A percentile compares a stretch with the other conserved stretches of the same genome.
Evolutionary conservation across 2,113 vertebrate genomes (phyloP).

Genomic region (Ammodytes marinus): DNA sequence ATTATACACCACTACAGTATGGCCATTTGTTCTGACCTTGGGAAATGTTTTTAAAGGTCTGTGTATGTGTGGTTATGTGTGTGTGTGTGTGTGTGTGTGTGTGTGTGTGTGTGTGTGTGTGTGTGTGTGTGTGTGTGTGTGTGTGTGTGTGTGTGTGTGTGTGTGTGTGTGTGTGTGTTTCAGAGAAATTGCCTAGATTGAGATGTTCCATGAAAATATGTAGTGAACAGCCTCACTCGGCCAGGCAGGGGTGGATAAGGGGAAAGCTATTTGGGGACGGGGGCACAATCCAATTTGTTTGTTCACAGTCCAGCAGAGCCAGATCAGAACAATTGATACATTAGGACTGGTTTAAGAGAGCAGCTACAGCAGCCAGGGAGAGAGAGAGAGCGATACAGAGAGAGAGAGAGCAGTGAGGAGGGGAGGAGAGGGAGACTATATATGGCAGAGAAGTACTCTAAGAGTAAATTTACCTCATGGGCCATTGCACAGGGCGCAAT

Average conservation of each 20-base stretch:
- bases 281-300: conserved; percentile 79
- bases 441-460: conserved; percentile 65
- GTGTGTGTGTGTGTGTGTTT: conserved; percentile 3
- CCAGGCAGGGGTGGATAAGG: conserved; percentile 55
- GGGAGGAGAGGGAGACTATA: conserved; percentile 39
- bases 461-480: conserved; percentile 78
- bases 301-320: conserved; percentile 77
- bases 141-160: background rate
- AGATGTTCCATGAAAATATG: conserved; percentile 74
- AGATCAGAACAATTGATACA: conserved; percentile 81
- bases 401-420: background rate
- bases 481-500: conserved; percentile 71
- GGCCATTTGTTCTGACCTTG: conserved; percentile 73
- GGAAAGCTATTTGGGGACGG: conserved; percentile 68
- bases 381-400: background rate
- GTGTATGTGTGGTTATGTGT: too few relatives aligned
- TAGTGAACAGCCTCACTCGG: conserved; percentile 48
- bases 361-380: conserved; percentile 59
- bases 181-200: conserved; percentile 57
- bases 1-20: conserved; percentile 67
- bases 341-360: conserved; percentile 75
- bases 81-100: conserved; percentile 2
- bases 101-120: conserved; percentile 1
- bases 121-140: conserved; percentile 30
- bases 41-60: conserved; percentile 82